Base-by-base conservation (phyloP, 2,888 invertebrate genomes). In the Drosophila nr. perissopoda region DNA sequence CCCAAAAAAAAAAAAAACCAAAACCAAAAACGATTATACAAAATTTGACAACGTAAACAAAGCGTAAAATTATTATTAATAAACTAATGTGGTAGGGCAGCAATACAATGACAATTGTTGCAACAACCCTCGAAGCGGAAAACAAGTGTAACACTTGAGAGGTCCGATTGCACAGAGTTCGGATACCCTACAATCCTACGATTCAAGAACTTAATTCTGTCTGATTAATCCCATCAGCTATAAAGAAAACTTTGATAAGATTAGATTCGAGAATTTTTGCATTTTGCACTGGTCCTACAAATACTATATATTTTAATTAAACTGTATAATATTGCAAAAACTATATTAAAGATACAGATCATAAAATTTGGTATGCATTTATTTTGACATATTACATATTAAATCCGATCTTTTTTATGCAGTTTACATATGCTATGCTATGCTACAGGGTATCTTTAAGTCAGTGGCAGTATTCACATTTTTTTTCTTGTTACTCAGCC, bases 31-130 rank as follows among this genome's bases (percentile, higher is more conserved):
- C 79, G 67, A 84, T 83, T 83, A 72, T 72, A 75, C 61, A 71
- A 75, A 74, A 84, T 76, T 74, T 81, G 76, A 78, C 86, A 88
- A 76, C 74, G 64, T 70, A 85, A 91, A 91, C 89, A 90, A 89
- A 83, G 86, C 91, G 81, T 90, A 66, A 88, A 88, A 88, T 91
- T 91, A 81, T 90, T 90, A 79, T 81, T 90, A 90, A 91, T 83
- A 89, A 91, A 80, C 76, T 70, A 69, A 74, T 65, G 59, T 57
- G 49, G 27, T 42, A 11, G 62, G 64, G 56, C 58, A 57, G 69
- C 60, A 57, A 75, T 76, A 74, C 88, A 70, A 74, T 67, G 76
- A 57, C 86, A 85, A 84, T 79, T 86, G 56, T 42, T 49, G 64
- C 8, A 86, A 29, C 90, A 74, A 75, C 85, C 85, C 89, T 79